These are phyloP conservation scores for Cyrtonyx montezumae DNA, from an alignment of 2,113 vertebrate species.

Conservation along the genomic window DNA sequence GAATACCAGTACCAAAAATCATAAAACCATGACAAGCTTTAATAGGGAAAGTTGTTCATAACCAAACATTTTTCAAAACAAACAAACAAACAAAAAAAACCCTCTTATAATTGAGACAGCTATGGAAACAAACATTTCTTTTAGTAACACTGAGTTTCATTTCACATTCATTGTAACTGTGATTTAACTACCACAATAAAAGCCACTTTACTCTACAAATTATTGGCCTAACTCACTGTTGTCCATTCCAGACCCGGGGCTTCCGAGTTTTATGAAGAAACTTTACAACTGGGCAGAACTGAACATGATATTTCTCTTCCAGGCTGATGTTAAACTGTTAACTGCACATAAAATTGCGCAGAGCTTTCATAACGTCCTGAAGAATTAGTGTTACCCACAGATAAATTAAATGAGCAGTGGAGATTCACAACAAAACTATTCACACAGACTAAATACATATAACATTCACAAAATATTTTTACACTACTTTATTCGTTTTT, in stretches of 20 bases:
- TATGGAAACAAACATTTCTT: background rate
- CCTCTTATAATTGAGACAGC: background rate
- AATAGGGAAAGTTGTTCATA: background rate
- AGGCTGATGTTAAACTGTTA: background rate
- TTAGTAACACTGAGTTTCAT: background rate
- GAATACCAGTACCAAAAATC: no score
- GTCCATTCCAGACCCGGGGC: background rate
- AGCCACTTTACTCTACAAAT: background rate
- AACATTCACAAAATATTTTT: background rate
- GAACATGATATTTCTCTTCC: background rate
- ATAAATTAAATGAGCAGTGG: background rate
- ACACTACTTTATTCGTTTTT: background rate
- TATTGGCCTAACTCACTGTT: background rate
- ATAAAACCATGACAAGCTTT: no score
- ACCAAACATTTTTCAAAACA: no score
- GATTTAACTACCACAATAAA: background rate
- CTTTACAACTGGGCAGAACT: background rate
- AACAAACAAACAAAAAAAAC: background rate
- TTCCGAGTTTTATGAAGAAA: background rate
- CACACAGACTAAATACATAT: background rate
- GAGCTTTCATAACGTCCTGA: background rate
- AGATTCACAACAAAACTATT: background rate
- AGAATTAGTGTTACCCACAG: background rate
- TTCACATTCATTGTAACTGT: background rate
- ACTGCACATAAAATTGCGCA: background rate